phyloP scores from a whole-genome alignment of 1,140 invertebrate genomes.

The Drosophila truncata region DNA sequence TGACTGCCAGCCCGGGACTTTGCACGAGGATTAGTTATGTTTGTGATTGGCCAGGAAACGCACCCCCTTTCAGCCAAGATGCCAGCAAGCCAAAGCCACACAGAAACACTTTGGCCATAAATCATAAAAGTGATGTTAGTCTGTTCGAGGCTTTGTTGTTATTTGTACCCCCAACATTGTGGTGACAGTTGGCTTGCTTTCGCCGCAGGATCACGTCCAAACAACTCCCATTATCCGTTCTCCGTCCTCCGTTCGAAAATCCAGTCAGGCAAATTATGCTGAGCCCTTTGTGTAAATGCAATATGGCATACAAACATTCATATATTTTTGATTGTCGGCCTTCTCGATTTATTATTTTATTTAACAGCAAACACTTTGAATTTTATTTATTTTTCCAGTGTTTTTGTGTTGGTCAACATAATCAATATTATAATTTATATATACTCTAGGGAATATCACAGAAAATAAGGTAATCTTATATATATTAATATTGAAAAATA shows the following conservation, averaged over 20 bases:
- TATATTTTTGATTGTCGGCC: neutral
- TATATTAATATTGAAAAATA: neutral
- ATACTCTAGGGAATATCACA: too few species aligned
- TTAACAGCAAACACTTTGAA: too few species aligned
- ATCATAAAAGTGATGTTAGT: constrained; percentile 32
- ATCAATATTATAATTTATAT: neutral
- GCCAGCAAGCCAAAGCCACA: constrained; percentile 11
- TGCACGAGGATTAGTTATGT: constrained; percentile 31
- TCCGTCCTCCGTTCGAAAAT: constrained; percentile 4
- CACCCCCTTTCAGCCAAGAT: constrained; percentile 16
- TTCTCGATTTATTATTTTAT: constrained; percentile 10
- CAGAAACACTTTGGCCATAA: constrained; percentile 30
- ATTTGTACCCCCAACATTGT: constrained; percentile 15
- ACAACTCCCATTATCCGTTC: neutral
- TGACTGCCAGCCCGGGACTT: constrained; percentile 4
- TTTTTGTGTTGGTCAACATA: neutral
- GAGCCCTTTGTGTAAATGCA: constrained; percentile 30
- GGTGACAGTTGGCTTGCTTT: constrained; percentile 37
- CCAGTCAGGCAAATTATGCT: constrained; percentile 29
- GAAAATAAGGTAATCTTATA: neutral
- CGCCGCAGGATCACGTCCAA: constrained; percentile 10
- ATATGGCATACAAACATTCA: neutral
- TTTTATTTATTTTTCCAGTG: constrained; percentile 3
- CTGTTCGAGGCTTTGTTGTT: constrained; percentile 1
- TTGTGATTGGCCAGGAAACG: constrained; percentile 15